Base-by-base conservation (phyloP, 2,113 vertebrate genomes). In the Oxyura jamaicensis region DNA sequence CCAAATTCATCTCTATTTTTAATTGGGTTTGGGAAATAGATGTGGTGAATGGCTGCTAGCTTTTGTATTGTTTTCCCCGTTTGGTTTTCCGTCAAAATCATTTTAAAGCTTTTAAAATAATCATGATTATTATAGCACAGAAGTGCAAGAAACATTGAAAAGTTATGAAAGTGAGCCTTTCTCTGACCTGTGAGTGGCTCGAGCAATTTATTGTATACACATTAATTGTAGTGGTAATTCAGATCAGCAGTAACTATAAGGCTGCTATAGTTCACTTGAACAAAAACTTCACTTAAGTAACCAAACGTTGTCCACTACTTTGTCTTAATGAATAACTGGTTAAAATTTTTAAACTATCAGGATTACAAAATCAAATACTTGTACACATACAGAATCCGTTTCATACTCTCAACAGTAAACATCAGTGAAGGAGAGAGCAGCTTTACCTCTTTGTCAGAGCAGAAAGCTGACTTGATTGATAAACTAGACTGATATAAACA, bases 1-100 rank as follows among this genome's bases (percentile, higher is more conserved):
- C 95, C 91, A 92, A 96, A 97, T 97, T 96, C 66, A 83, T 97
- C 93, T 98, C 89, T 97, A 63, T 97, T 97, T 97, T 94, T 97
- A 95, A 97, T 83, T 83, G 74, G 74, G 22, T 94, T 97, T 97
- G 83, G 82, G 90, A 97, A 97, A 93, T 77, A 77, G 25, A 67
- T 67, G 11, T 25, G n/a, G 44, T 73, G 42, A 90, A 78, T 77
- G 52, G 35, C 77, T 89, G 23, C 39, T 62, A 85, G 60, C 8
- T 94, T 90, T 91, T 92, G 60, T 91, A 72, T 94, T 97, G 87
- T 88, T 97, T 95, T 83, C 22, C 21, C n/a, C 17, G 28, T 88
- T 96, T 94, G 44, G 44, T 94, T 96, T 88, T 93, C 59, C 58
- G 90, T 93, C 92, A 78, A 83, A 90, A 31, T 80, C 8, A 33